phyloP scores from a whole-genome alignment of 2,888 invertebrate genomes.

The Luperina nickerlii region DNA sequence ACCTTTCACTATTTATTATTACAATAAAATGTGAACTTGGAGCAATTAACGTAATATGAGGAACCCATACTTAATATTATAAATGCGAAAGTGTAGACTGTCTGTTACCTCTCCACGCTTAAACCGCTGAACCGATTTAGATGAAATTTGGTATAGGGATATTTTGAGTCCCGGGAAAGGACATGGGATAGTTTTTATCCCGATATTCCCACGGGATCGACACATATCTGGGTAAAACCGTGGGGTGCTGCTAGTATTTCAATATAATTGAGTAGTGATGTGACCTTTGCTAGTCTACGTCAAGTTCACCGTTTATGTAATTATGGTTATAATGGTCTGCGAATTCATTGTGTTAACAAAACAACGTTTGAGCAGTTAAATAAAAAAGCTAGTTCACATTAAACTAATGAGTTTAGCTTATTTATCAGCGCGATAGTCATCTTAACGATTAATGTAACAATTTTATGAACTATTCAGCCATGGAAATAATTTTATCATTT shows the following conservation, averaged over 20 bases:
- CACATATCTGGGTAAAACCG: no score
- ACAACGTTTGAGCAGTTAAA: constrained; percentile 37
- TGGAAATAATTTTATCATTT: constrained; percentile 37
- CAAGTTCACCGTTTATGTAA: constrained; percentile 25
- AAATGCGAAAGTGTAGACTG: no score
- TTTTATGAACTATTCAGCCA: constrained; percentile 56
- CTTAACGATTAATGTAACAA: constrained; percentile 56
- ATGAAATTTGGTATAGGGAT: no score
- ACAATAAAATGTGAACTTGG: constrained; percentile 24
- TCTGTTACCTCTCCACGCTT: no score
- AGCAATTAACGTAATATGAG: constrained; percentile 29
- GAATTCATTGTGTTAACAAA: constrained; percentile 50
- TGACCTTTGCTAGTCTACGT: constrained; percentile 35
- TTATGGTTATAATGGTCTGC: constrained; percentile 45
- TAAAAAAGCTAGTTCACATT: constrained; percentile 36
- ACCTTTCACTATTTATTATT: constrained; percentile 40
- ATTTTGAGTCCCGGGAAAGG: no score
- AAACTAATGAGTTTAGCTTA: constrained; percentile 38
- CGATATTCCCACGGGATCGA: no score
- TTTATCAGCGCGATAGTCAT: constrained; percentile 47
- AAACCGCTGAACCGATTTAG: no score
- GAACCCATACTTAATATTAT: background rate
- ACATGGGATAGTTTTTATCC: no score
- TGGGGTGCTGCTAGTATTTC: background rate
- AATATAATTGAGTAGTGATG: background rate